phyloP scores from a whole-genome alignment of 2,113 vertebrate genomes.

The Cyanoramphus novaezelandiae region DNA sequence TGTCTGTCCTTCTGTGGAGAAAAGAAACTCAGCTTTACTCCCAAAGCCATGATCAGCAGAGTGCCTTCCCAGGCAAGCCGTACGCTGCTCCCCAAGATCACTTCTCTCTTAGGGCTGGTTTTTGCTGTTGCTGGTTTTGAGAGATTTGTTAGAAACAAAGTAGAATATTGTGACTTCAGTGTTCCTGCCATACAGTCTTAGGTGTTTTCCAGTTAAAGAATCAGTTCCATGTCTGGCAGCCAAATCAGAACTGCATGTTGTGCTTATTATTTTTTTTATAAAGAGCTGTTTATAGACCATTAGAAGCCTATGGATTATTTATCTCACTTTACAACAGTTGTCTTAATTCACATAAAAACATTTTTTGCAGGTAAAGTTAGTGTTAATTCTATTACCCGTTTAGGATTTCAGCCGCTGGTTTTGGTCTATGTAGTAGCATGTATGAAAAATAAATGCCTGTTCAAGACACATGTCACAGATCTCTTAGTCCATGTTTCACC shows the following conservation, averaged over 20 bases:
- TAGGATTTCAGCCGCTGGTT: background rate
- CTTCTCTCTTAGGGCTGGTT: background rate
- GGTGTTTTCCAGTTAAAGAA: background rate
- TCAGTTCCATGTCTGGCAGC: background rate
- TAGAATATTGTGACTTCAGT: background rate
- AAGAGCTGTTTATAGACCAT: background rate
- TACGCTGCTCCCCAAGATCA: fast-evolving
- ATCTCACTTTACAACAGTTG: background rate
- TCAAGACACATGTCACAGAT: background rate
- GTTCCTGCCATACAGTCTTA: background rate
- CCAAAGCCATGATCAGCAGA: background rate
- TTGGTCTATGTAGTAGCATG: background rate
- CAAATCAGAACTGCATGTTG: background rate
- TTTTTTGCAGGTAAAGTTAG: background rate
- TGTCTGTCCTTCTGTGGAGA: background rate
- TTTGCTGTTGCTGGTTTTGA: background rate
- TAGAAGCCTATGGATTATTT: background rate
- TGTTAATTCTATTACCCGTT: background rate
- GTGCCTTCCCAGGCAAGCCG: background rate
- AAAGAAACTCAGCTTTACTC: background rate
- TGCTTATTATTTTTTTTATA: background rate
- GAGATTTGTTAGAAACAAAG: background rate
- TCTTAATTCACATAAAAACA: background rate
- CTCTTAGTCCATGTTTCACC: background rate
- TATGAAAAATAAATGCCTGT: background rate